Base-by-base conservation (phyloP, 2,888 invertebrate species). In the Rotaria macrura region DNA sequence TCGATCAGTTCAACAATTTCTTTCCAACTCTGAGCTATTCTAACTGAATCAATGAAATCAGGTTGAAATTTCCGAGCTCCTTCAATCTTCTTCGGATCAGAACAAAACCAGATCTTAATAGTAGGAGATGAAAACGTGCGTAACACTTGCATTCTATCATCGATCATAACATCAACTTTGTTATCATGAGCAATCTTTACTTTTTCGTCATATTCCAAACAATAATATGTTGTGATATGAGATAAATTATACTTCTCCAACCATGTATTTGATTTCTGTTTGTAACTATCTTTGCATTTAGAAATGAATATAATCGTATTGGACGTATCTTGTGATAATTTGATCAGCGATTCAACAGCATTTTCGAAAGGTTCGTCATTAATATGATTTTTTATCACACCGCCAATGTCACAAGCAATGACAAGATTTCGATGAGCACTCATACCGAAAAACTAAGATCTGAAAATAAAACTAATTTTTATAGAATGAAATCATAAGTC, bases 401-500 rank as follows among this genome's bases (percentile, higher is more conserved):
- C 74, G 40, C 74, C 74, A 25, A 74, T 74, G 25, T 74, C 74
- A 40, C 74, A 74, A 10, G 74, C 74, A 74, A 74, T 74, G 40
- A 74, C 74, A 74, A 40, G 40, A 10, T 40, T 25, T 40, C 23
- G 40, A 40, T 23, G 43, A 74, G 40, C 43, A 43, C 74, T 74
- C 74, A 74, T 74, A 40, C 40, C 5, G 40, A 25, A 47, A 4
- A 40, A 74, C 20, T 23, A 25, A 2, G 20, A 23, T 23, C 40
- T 43, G 4, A 74, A 43, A 43, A 34, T 25, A 54, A 52, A 7
- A 23, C 3, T 49, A 14, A 4, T 49, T 49, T 4, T 17, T 7
- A 14, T 49, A 9, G 17, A 49, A 49, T 49, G n/a, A n/a, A n/a
- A n/a, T n/a, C n/a, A n/a, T n/a, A n/a, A n/a, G n/a, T n/a, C n/a